Percentiles rank a stretch among this genome's conserved stretches.
Evolutionary conservation across 2,888 invertebrate genomes (phyloP).

Genomic region (Melanargia galathea): DNA sequence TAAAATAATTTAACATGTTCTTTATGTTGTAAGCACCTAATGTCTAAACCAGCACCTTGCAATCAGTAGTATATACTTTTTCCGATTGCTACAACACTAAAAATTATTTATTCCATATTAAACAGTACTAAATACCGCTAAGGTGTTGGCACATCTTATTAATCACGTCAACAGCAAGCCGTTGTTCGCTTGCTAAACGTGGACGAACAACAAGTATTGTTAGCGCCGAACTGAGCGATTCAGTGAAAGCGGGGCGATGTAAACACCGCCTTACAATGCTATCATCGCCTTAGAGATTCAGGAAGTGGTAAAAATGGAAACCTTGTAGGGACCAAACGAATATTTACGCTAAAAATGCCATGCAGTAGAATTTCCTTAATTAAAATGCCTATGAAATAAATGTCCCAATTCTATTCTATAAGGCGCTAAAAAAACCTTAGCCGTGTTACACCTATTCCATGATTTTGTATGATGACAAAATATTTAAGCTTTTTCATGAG

Average conservation of each 20-base stretch:
- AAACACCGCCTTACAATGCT: constrained; percentile 58
- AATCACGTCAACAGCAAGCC: constrained; percentile 41
- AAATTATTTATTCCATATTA: neutral
- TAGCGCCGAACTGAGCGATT: constrained; percentile 54
- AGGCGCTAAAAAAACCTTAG: too few relatives aligned
- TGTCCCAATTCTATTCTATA: too few relatives aligned
- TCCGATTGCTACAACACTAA: neutral
- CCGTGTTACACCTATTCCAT: too few relatives aligned
- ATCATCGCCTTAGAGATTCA: constrained; percentile 34
- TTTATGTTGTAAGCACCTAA: too few relatives aligned
- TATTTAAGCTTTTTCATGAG: too few relatives aligned
- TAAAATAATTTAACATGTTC: too few relatives aligned
- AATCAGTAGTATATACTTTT: too few relatives aligned
- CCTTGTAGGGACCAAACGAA: neutral
- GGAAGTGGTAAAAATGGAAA: constrained; percentile 29
- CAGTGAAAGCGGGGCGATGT: constrained; percentile 61
- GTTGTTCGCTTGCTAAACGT: constrained; percentile 22
- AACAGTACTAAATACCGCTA: constrained; percentile 15
- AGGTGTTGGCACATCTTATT: constrained; percentile 37
- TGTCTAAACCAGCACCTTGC: too few relatives aligned
- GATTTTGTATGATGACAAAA: too few relatives aligned
- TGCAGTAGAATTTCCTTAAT: too few relatives aligned
- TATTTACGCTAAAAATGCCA: too few relatives aligned
- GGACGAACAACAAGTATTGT: constrained; percentile 50
- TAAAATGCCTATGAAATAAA: too few relatives aligned